phyloP scores from a whole-genome alignment of 2,113 vertebrate genomes.

The Arenaria interpres region DNA sequence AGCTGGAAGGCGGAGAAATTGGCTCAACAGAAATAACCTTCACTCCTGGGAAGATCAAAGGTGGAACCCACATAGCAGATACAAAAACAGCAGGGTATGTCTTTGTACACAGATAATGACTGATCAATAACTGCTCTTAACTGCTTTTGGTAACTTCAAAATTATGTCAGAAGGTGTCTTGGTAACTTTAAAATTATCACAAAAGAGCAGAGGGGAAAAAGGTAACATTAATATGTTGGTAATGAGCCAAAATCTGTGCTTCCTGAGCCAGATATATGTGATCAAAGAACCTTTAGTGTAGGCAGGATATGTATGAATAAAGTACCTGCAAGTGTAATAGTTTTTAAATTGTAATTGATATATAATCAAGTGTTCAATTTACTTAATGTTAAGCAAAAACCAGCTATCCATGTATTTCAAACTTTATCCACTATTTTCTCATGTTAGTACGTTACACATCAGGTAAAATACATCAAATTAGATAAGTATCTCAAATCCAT shows the following conservation, averaged over 20 bases:
- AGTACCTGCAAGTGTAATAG: background rate
- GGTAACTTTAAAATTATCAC: background rate
- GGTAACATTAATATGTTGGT: background rate
- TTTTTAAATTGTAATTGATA: background rate
- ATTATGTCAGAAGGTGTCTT: background rate
- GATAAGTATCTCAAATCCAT: background rate
- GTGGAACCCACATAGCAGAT: conserved; percentile 87
- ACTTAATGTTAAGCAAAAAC: background rate
- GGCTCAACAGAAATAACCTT: conserved; percentile 91
- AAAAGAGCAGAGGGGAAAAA: fast-evolving
- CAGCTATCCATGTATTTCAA: background rate
- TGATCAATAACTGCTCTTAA: background rate
- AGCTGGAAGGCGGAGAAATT: conserved; percentile 87
- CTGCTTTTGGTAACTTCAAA: background rate
- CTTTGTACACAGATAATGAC: background rate
- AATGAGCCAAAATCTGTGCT: background rate
- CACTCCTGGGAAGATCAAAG: conserved; percentile 87
- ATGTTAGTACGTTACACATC: background rate
- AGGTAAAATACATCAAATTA: background rate
- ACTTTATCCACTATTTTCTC: background rate
- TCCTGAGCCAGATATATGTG: background rate
- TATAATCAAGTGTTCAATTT: no score
- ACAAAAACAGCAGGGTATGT: conserved; percentile 90
- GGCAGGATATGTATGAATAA: background rate
- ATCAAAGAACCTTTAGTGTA: background rate